Base-by-base conservation (phyloP, 2,797 vertebrate species). In the Xiphophorus birchmanni region DNA sequence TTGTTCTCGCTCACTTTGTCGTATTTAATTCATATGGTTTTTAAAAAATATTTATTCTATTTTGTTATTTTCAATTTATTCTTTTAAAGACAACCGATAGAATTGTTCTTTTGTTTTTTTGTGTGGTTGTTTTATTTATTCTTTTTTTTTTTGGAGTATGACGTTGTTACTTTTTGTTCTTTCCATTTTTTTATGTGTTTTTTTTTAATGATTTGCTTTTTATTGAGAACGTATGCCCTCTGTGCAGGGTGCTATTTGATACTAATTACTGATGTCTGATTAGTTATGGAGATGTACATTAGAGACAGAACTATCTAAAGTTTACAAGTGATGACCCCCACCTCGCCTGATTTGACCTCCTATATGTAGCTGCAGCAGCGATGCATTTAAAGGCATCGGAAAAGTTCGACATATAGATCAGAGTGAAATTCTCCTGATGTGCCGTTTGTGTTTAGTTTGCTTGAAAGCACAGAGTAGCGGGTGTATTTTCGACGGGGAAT, bases 211-310 rank as follows among this genome's bases (percentile, higher is more conserved):
- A 90, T 91, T 94, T 94, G 93, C 94, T 94, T 93, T 89, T 80
- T 90, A 87, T 89, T 88, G 80, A 90, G 86, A 82, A 90, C 73
- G 85, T 91, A 92, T 90, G 85, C 93, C 92, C 93, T 94, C 93
- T 93, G 90, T 94, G 91, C 83, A 91, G 94, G 93, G 94, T 92
- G 82, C 90, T 93, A 92, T 95, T 95, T 95, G 92, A 95, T 94
- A 94, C 94, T 87, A 90, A 95, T 90, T 90, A 94, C 94, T 91
- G 93, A 95, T 94, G 94, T 95, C 93, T 83, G 79, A 90, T 83
- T 94, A 90, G 94, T 90, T 92, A 93, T 94, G 92, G 91, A 94
- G 87, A 92, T 93, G 91, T 93, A 91, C 52, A 82, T 89, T 95
- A 93, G 93, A 91, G 82, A 87, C 86, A 89, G 90, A 88, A 74